Base-by-base conservation (phyloP, 2,888 invertebrate species). In the Drosophila ustulata region DNA sequence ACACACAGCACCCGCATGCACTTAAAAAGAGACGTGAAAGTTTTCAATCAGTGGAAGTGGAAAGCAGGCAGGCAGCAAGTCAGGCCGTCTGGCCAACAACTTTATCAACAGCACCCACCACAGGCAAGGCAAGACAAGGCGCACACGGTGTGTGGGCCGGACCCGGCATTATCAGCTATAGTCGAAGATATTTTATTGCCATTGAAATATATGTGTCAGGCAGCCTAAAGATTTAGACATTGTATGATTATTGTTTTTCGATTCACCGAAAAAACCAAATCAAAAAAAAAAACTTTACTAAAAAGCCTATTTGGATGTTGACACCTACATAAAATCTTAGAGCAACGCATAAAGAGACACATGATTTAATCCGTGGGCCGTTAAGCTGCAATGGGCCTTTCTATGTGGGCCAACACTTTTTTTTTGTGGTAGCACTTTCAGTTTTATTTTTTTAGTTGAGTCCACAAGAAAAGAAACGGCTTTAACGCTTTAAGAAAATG, bases 11-110 rank as follows among this genome's bases (percentile, higher is more conserved):
- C 83, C 83, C 87, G 83, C 83, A 83, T 83, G 83, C 79, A 82
- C 82, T 73, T 70, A 80, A 56, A 86, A 82, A 77, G 67, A 78
- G 84, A 84, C 84, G 83, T 80, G 83, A 83, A 83, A 87, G 83
- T 83, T 83, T 73, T 66, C 75, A 78, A 75, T 78, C 78, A 66
- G 64, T 58, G 55, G 69, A 55, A 74, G 74, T 83, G 86, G 71
- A 83, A 83, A 83, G 82, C 83, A 73, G 80, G 80, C 82, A 13
- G 39, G 7, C 39, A 18, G 39, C 13, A 13, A 41, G 7, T 3
- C 39, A 39, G 32, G 5, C 67, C 62, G 85, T 68, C 78, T 61
- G 74, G 63, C 76, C 67, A 75, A 53, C 80, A 59, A 66, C 66
- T 72, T 70, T 49, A 53, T 58, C 57, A 41, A 41, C 39, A 46